A percentile compares a stretch with the other conserved stretches of the same genome.
These are phyloP conservation scores for Sebastes dallii DNA, from an alignment of 2,797 vertebrate species.

Conservation along the genomic window DNA sequence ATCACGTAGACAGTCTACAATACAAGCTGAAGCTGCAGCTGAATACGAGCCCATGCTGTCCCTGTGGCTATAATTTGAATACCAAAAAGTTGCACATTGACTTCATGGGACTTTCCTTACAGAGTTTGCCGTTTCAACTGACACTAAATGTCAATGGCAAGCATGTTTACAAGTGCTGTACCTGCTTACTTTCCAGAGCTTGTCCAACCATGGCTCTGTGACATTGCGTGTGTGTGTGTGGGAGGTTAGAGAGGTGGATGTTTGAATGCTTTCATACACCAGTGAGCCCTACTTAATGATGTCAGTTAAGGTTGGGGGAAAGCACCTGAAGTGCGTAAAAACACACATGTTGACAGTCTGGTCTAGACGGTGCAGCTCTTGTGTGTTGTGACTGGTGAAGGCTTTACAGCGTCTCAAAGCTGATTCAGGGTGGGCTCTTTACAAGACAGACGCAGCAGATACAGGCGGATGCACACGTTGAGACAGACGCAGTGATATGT, in stretches of 20 bases:
- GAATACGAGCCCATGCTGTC: slow-evolving; percentile 3
- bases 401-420: slow-evolving; percentile 45
- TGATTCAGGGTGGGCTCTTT: slow-evolving; percentile 48
- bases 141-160: slow-evolving; percentile 7
- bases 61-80: slow-evolving; percentile 22
- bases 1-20: background rate
- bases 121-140: background rate
- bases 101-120: slow-evolving; percentile 62
- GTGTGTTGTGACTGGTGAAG: slow-evolving; percentile 7
- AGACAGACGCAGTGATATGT: slow-evolving; percentile 30
- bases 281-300: slow-evolving; percentile 35
- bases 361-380: slow-evolving; percentile 8
- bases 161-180: slow-evolving; percentile 11
- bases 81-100: slow-evolving; percentile 12
- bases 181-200: slow-evolving; percentile 16
- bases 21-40: background rate
- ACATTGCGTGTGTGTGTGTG: slow-evolving; percentile 14
- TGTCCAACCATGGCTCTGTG: slow-evolving; percentile 4
- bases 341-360: slow-evolving; percentile 37
- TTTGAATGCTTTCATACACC: slow-evolving; percentile 41
- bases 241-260: slow-evolving; percentile 10
- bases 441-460: slow-evolving; percentile 39
- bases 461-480: slow-evolving; percentile 11
- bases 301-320: slow-evolving; percentile 57
- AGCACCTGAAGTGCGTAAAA: slow-evolving; percentile 69